These are phyloP conservation scores for Mycteria americana DNA, from an alignment of 2,797 vertebrate species.

Conservation along the genomic window DNA sequence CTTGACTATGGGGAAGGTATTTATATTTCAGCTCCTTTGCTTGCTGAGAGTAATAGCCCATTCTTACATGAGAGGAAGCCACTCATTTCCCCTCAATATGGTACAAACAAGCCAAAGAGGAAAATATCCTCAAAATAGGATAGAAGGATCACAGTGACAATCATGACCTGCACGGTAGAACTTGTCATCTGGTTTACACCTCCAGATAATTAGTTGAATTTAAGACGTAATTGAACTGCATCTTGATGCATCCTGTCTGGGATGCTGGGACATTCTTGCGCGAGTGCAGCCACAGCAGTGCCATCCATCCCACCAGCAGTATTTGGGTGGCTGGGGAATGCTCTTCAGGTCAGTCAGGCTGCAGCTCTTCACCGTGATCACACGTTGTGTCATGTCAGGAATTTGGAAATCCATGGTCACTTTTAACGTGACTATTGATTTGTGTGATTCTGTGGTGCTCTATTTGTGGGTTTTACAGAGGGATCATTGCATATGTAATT, in stretches of 20 bases:
- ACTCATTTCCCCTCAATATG: neutral
- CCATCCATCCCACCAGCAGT: too few relatives aligned
- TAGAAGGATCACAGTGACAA: neutral
- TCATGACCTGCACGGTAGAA: neutral
- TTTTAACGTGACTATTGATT: neutral
- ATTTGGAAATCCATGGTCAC: neutral
- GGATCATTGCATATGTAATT: neutral
- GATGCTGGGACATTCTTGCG: neutral
- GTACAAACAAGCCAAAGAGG: neutral
- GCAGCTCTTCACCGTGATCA: neutral
- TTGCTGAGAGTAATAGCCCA: neutral
- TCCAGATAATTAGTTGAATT: neutral
- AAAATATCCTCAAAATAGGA: neutral
- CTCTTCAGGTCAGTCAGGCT: neutral
- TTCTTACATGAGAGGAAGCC: neutral
- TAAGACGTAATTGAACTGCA: neutral
- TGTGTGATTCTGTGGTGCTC: neutral
- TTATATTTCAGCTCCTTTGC: neutral
- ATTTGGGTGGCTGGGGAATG: neutral
- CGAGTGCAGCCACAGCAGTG: neutral
- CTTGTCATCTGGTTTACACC: neutral
- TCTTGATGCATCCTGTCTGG: neutral
- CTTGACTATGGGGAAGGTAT: neutral
- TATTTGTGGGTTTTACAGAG: neutral
- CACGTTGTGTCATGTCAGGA: rapidly evolving